Base-by-base conservation (phyloP, 2,797 vertebrate genomes). In the Novumbra hubbsi region DNA sequence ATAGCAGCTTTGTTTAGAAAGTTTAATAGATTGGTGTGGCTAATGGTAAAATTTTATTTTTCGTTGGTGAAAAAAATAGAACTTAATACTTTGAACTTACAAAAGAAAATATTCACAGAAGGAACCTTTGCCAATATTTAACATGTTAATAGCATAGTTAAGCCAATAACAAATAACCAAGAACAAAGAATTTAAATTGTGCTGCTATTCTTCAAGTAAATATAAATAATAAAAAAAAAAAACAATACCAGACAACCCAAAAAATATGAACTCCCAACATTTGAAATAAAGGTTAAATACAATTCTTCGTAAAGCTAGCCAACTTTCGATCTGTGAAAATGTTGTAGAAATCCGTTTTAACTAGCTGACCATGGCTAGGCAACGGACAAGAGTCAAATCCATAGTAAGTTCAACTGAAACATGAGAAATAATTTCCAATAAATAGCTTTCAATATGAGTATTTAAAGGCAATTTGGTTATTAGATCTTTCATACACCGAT, bases 1-100 rank as follows among this genome's bases (percentile, higher is more conserved):
- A 21, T 38, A 48, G 38, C 41, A 68, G 38, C 34, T 68, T 68
- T 68, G 41, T 48, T 68, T 68, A 68, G 34, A 68, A 24, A 68
- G 38, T 48, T 24, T 27, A 19, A 68, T 19, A 68, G n/a, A 68
- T 48, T 11, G 17, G 30, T 16, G 64, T 38, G 7, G 30, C 30
- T 66, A 66, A 66, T 34, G 32, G 12, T 65, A 65, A 50, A 50
- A 34, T 50, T 16, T 6, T 55, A 55, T 19, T 55, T 6, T 19
- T 55, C n/a, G 16, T 19, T 52, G 50, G 19, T 55, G 16, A 55
- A 55, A 55, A 55, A 19, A 55, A 8, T 7, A 55, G 6, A n/a
- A 1, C 50, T n/a, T 19, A 34, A 2, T 34, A 34, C 8, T 52
- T 55, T 55, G 19, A 55, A 55, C 19, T 34, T 34, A 34, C 32